Percentiles rank a stretch among this genome's conserved stretches.
phyloP scores from a whole-genome alignment of 1,140 invertebrate species.

The Drosophila sulfurigaster region DNA sequence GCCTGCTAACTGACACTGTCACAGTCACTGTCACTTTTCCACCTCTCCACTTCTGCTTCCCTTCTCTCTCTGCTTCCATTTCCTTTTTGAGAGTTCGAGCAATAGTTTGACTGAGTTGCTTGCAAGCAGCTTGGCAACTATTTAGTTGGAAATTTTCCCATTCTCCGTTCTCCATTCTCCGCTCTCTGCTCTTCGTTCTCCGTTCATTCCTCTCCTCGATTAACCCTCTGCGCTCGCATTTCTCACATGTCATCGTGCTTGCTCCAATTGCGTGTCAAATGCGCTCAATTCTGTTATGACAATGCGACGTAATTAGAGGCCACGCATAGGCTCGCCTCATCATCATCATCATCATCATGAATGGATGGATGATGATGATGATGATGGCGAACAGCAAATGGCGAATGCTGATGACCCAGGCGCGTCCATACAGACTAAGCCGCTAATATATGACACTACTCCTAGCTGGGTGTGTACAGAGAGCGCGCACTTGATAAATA shows the following conservation, averaged over 20 bases:
- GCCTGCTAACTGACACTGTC: slow-evolving; percentile 15
- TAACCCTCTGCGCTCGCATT: slow-evolving; percentile 50
- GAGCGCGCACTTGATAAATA: slow-evolving; percentile 50
- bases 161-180: slow-evolving; percentile 2
- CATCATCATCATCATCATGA: slow-evolving; percentile 30
- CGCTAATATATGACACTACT: slow-evolving; percentile 41
- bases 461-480: slow-evolving; percentile 46
- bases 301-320: slow-evolving; percentile 81
- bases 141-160: background rate
- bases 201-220: slow-evolving; percentile 9
- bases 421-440: slow-evolving; percentile 23
- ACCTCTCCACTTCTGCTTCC: slow-evolving; percentile 20
- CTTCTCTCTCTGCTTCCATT: slow-evolving; percentile 12
- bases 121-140: slow-evolving; percentile 15
- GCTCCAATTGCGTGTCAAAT: slow-evolving; percentile 80
- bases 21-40: slow-evolving; percentile 16
- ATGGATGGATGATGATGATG: slow-evolving; percentile 3
- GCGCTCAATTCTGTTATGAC: slow-evolving; percentile 82
- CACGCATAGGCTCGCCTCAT: slow-evolving; percentile 72
- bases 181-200: background rate
- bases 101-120: slow-evolving; percentile 28
- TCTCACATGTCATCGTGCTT: slow-evolving; percentile 75
- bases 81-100: slow-evolving; percentile 34
- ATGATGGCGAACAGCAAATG: slow-evolving; percentile 10
- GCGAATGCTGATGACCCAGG: slow-evolving; percentile 1